A percentile compares a stretch with the other conserved stretches of the same genome.
Conservation (phyloP, 2,797 vertebrate genomes). For the Eulemur rubriventer region DNA sequence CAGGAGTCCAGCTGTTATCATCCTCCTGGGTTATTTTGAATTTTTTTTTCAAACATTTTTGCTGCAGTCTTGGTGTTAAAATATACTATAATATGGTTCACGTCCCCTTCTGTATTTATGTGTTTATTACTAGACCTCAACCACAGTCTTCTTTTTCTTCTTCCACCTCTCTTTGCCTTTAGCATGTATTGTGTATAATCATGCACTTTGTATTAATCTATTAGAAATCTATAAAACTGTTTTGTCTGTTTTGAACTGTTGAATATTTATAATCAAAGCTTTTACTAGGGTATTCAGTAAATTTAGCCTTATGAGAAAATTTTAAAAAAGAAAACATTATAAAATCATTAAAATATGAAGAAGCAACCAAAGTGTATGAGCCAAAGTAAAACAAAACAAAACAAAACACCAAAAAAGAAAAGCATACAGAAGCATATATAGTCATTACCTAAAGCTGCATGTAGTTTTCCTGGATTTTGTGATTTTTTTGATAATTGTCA, state of each 20-base stretch:
- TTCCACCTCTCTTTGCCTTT: slow-evolving; percentile 84
- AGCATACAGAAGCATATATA: neutral
- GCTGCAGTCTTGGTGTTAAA: slow-evolving; percentile 73
- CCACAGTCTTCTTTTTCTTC: slow-evolving; percentile 80
- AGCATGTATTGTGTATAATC: slow-evolving; percentile 93
- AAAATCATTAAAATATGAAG: neutral
- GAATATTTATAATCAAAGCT: slow-evolving; percentile 86
- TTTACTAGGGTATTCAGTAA: slow-evolving; percentile 86
- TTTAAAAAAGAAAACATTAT: slow-evolving; percentile 33
- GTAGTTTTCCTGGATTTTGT: neutral
- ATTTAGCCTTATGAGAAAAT: slow-evolving; percentile 86
- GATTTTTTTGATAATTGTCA: neutral
- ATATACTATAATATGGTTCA: neutral
- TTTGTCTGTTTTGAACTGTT: slow-evolving; percentile 96
- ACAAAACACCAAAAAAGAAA: neutral
- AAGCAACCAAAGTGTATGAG: neutral
- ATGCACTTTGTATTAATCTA: slow-evolving; percentile 94
- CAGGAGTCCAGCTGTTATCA: slow-evolving; percentile 49
- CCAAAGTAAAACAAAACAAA: slow-evolving; percentile 7
- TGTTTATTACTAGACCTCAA: slow-evolving; percentile 80
- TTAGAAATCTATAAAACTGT: slow-evolving; percentile 91
- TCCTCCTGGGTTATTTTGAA: slow-evolving; percentile 68
- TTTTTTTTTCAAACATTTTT: slow-evolving; percentile 77
- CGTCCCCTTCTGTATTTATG: slow-evolving; percentile 86
- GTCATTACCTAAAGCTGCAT: neutral